Percentiles rank a stretch among this genome's conserved stretches.
These are phyloP conservation scores for Ctenopoma multispine DNA, from an alignment of 2,797 vertebrate genomes.

Conservation along the genomic window DNA sequence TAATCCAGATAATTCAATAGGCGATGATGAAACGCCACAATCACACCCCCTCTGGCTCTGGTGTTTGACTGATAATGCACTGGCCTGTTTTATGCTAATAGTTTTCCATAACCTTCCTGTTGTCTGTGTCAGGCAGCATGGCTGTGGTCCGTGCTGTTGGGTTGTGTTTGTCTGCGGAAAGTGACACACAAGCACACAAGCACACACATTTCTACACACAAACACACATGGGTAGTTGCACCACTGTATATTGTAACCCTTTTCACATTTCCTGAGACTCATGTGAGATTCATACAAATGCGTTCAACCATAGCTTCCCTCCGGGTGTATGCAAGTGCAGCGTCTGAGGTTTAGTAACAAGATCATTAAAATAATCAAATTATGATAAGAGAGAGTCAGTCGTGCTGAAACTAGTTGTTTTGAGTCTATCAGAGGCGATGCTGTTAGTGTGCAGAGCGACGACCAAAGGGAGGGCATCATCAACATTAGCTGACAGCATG, in stretches of 20 bases:
- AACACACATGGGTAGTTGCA: constrained; percentile 57
- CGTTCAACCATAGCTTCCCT: constrained; percentile 76
- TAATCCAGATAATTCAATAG: constrained; percentile 85
- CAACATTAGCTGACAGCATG: constrained; percentile 78
- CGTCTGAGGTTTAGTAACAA: constrained; percentile 79
- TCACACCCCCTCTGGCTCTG: constrained; percentile 77
- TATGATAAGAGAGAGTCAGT: constrained; percentile 84
- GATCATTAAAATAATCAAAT: constrained; percentile 91
- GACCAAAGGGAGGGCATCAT: constrained; percentile 67
- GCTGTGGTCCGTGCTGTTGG: constrained; percentile 57
- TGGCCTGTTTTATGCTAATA: constrained; percentile 71
- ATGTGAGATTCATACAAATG: constrained; percentile 79
- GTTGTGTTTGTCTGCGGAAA: constrained; percentile 60
- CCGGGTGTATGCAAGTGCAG: constrained; percentile 73
- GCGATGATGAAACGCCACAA: constrained; percentile 82
- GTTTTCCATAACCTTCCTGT: constrained; percentile 76
- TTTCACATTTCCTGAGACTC: constrained; percentile 71
- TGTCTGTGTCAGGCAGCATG: constrained; percentile 56
- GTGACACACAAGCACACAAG: constrained; percentile 54
- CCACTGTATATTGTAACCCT: constrained; percentile 72
- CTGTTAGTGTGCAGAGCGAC: constrained; percentile 63
- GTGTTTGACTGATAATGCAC: constrained; percentile 75
- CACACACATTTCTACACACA: constrained; percentile 35
- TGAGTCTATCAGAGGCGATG: constrained; percentile 79
- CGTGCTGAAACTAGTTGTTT: constrained; percentile 81